Conservation (phyloP, 2,113 vertebrate species). For the Thunnus maccoyii region DNA sequence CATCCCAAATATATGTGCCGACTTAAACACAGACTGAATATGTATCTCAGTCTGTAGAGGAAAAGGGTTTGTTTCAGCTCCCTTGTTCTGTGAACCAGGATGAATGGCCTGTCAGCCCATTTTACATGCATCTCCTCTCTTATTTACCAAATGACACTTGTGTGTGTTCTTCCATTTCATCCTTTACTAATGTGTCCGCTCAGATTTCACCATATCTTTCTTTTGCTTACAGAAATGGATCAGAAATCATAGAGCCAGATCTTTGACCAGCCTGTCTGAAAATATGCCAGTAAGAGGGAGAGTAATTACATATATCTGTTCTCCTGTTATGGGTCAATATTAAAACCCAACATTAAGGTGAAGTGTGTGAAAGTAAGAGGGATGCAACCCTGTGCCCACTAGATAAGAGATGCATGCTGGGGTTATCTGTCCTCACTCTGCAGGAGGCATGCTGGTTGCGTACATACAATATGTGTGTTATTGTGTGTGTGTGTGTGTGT, state of each 20-base stretch:
- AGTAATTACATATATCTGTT: background rate
- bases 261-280: constrained; percentile 44
- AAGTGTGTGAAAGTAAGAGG: constrained; percentile 29
- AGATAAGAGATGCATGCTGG: constrained; percentile 46
- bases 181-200: constrained; percentile 26
- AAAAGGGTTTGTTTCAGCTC: constrained; percentile 11
- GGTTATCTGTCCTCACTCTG: constrained; percentile 25
- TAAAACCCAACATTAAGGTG: constrained; percentile 29
- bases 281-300: constrained; percentile 36
- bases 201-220: constrained; percentile 20
- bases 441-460: constrained; percentile 31
- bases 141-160: constrained; percentile 61
- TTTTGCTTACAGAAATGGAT: constrained; percentile 15
- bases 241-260: constrained; percentile 30
- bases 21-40: constrained; percentile 84
- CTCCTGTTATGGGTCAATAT: constrained; percentile 30
- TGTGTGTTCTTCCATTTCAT: constrained; percentile 60
- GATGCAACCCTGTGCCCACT: constrained; percentile 13
- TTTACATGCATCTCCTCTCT: constrained; percentile 29
- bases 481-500: constrained; percentile 12
- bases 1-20: constrained; percentile 62
- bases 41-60: constrained; percentile 46
- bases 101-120: constrained; percentile 21
- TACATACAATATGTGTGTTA: constrained; percentile 20
- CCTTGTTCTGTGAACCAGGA: constrained; percentile 40